A percentile compares a stretch with the other conserved stretches of the same genome.
Conservation (phyloP, 1,140 invertebrate genomes). For the Macrostomum lignano region DNA sequence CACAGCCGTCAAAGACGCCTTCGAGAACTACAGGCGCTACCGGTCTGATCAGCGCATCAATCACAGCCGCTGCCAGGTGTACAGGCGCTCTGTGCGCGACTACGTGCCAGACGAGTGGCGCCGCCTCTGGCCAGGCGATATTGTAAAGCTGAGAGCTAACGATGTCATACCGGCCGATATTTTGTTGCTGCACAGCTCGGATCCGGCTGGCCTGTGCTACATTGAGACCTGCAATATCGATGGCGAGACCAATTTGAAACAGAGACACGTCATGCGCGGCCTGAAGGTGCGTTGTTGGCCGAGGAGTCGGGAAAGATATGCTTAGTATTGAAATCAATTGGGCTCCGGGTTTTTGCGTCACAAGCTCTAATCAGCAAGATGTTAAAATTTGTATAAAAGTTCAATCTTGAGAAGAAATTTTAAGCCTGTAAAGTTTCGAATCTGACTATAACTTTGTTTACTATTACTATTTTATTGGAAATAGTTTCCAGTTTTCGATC, state of each 20-base stretch:
- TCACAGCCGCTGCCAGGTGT: slow-evolving; percentile 26
- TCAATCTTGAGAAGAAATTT: too few species aligned
- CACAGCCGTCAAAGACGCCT: slow-evolving; percentile 77
- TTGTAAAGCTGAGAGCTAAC: slow-evolving; percentile 46
- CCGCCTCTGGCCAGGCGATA: slow-evolving; percentile 51
- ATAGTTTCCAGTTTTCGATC: too few species aligned
- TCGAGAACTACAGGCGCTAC: slow-evolving; percentile 46
- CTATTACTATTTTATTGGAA: too few species aligned
- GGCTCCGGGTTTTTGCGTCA: too few species aligned
- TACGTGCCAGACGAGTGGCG: slow-evolving; percentile 39
- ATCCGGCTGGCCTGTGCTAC: slow-evolving; percentile 23
- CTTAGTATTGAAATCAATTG: too few species aligned
- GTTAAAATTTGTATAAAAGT: too few species aligned
- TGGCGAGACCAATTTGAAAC: slow-evolving; percentile 11
- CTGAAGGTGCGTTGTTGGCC: too few species aligned
- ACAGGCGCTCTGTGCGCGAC: neutral
- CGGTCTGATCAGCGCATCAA: slow-evolving; percentile 12
- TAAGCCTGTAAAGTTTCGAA: too few species aligned
- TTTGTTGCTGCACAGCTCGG: slow-evolving; percentile 37
- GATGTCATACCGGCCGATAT: slow-evolving; percentile 44
- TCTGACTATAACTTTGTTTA: too few species aligned
- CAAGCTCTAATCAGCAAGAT: too few species aligned
- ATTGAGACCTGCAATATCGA: slow-evolving; percentile 31
- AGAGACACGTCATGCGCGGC: too few species aligned
- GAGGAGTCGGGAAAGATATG: too few species aligned